Evolutionary conservation across 2,888 invertebrate genomes (phyloP).

Genomic region (Diarsia mendica): DNA sequence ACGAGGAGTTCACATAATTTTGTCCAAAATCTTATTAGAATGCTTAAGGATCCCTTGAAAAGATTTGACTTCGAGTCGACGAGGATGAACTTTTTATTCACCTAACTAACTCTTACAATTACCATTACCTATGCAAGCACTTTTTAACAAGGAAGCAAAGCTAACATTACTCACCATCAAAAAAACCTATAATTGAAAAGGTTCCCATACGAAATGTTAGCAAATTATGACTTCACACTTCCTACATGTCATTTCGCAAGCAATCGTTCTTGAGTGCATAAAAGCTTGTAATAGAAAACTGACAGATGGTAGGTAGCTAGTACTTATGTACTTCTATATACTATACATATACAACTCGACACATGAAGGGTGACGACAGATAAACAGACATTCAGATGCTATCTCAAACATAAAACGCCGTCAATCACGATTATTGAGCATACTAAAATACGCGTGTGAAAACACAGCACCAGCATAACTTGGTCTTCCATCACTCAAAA

Average conservation of each 20-base stretch:
- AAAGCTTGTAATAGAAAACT: slow-evolving; percentile 50
- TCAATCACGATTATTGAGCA: slow-evolving; percentile 74
- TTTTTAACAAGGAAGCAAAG: slow-evolving; percentile 33
- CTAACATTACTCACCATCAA: slow-evolving; percentile 4
- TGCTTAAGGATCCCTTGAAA: neutral
- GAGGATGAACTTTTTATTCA: neutral
- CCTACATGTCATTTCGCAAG: slow-evolving; percentile 32
- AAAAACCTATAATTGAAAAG: slow-evolving; percentile 24
- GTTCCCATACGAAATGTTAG: slow-evolving; percentile 13
- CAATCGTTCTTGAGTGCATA: slow-evolving; percentile 32
- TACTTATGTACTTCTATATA: slow-evolving; percentile 6
- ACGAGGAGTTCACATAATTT: neutral
- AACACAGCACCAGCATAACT: slow-evolving; percentile 55
- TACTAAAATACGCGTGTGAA: slow-evolving; percentile 69
- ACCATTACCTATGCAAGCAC: neutral
- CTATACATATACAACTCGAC: slow-evolving; percentile 33
- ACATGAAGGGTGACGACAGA: slow-evolving; percentile 79
- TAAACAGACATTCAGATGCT: slow-evolving; percentile 73
- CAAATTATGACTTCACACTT: slow-evolving; percentile 44
- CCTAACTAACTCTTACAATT: slow-evolving; percentile 9
- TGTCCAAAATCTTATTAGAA: neutral
- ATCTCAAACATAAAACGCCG: slow-evolving; percentile 73
- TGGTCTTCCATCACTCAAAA: slow-evolving; percentile 41
- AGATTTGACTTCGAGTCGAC: neutral
- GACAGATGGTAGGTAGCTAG: slow-evolving; percentile 20